Evolutionary conservation across 2,888 invertebrate species (phyloP).

Genomic region (Linyphia triangularis): DNA sequence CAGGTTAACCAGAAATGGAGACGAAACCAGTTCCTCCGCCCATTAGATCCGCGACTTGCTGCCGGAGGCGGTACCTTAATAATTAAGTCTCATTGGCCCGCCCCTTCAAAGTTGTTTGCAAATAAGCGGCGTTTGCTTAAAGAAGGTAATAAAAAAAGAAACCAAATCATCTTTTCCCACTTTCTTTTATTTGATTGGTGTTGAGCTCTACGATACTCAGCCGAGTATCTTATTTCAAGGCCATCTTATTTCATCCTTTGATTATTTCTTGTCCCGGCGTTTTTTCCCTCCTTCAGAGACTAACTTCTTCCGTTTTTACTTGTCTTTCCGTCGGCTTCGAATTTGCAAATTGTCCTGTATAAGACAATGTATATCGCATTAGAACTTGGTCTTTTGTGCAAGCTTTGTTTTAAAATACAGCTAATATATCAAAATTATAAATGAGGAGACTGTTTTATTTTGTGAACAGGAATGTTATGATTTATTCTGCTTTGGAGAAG

Average conservation of each 20-base stretch:
- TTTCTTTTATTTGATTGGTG: constrained; percentile 10
- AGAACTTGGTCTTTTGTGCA: no score
- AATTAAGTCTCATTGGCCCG: constrained; percentile 68
- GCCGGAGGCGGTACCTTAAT: constrained; percentile 67
- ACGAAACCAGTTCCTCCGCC: constrained; percentile 61
- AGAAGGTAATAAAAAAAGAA: constrained; percentile 48
- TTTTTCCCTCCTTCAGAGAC: constrained; percentile 18
- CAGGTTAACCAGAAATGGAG: not conserved
- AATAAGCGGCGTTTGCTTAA: constrained; percentile 68
- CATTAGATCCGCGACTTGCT: constrained; percentile 49
- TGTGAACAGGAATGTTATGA: no score
- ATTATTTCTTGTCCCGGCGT: constrained; percentile 36
- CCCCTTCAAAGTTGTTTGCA: constrained; percentile 72
- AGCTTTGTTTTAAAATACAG: no score
- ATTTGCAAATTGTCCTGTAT: no score
- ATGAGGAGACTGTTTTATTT: no score
- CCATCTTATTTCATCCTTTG: constrained; percentile 21
- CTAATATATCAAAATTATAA: no score
- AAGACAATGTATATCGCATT: no score
- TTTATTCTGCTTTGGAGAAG: no score
- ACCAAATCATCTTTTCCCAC: not conserved
- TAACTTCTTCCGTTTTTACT: not conserved
- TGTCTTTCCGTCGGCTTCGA: not conserved
- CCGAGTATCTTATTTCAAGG: constrained; percentile 65
- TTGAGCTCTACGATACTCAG: not conserved